These are phyloP conservation scores for Spicauda simplicius DNA, from an alignment of 2,888 invertebrate species.

Conservation along the genomic window DNA sequence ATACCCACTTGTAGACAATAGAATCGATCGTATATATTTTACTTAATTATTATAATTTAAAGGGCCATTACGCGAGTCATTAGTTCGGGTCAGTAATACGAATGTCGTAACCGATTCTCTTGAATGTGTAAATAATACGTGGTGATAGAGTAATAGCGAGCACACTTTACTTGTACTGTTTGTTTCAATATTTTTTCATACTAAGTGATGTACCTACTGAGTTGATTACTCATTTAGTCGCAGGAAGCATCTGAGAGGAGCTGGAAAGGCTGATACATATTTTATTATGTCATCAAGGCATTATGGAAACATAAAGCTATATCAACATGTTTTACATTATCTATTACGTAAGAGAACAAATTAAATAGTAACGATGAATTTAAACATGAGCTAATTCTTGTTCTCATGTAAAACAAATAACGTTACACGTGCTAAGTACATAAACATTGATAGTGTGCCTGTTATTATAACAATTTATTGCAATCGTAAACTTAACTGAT, in stretches of 20 bases:
- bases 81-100: slow-evolving; percentile 6
- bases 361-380: neutral
- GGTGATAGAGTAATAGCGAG: neutral
- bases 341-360: neutral
- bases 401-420: neutral
- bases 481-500: neutral
- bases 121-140: neutral
- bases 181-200: neutral
- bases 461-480: neutral
- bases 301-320: neutral
- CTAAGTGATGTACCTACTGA: no score
- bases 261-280: no score
- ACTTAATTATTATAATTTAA: neutral
- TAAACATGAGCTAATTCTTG: neutral
- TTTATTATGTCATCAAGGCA: neutral
- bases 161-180: neutral
- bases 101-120: neutral
- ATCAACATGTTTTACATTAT: neutral
- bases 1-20: neutral
- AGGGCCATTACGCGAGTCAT: slow-evolving; percentile 42
- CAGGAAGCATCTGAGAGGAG: no score
- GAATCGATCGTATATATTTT: neutral
- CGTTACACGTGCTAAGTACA: neutral
- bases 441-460: neutral
- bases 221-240: no score